Evolutionary conservation across 2,797 vertebrate species (phyloP), one percentile per base, ranked within the genome.

Genomic region (Merluccius polli): DNA sequence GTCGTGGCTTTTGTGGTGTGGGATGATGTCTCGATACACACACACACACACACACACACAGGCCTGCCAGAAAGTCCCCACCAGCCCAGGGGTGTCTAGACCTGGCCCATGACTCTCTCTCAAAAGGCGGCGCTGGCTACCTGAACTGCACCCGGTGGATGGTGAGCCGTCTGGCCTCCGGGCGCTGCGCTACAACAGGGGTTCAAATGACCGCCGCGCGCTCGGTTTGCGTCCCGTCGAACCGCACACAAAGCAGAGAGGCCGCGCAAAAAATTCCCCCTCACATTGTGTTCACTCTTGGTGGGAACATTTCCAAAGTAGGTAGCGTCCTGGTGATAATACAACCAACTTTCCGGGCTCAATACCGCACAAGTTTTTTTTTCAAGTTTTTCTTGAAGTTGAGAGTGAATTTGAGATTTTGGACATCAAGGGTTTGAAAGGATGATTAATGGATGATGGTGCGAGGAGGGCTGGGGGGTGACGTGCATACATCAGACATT

Each of bases 391-490:
- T 73, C 74, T 83, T 84, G 82, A 88, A 83, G 74, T 67, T 75
- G 44, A 72, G 74, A 70, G 27, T 71, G 27, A 74, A 79, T 82
- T 31, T 74, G 71, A 79, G 78, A 77, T 83, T 73, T n/a, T 79
- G 75, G 75, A 88, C 79, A 87, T 89, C 78, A 87, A 88, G 71
- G 74, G 78, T 16, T 59, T 24, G 52, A 70, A 18, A 5, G 38
- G 31, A 88, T 88, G 78, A 89, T 89, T 85, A 83, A 91, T 86
- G 85, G 69, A 91, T 88, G 80, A 36, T 29, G 29, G 74, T 70
- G 76, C 68, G 75, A 71, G 21, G 67, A 73, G 52, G 72, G 44
- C 2, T 48, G 10, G 44, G 18, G 72, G 70, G 73, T 67, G 72
- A 78, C 69, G 76, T 80, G 75, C 77, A 82, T 79, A 74, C 65